phyloP scores from a whole-genome alignment of 64 coral and sea anemone species.

The Trachythela sp. region DNA sequence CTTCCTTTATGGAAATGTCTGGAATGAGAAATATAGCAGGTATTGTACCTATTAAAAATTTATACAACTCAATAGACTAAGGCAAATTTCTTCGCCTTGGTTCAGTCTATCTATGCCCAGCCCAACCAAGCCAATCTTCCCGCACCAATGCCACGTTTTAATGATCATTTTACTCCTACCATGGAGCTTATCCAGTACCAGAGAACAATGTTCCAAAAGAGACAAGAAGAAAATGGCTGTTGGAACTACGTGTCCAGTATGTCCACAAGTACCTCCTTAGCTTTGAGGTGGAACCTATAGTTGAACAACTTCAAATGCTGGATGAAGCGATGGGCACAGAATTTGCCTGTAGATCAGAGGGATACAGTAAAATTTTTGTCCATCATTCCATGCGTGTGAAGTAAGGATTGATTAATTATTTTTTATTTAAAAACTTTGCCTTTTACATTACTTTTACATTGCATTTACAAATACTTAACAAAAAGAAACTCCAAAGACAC shows the following conservation, averaged over 20 bases:
- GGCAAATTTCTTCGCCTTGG: background rate
- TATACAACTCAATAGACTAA: background rate
- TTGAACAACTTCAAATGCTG: background rate
- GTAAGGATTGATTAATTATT: background rate
- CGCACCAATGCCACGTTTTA: background rate
- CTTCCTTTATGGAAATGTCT: no score
- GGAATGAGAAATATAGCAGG: background rate
- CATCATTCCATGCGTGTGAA: background rate
- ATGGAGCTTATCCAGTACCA: background rate
- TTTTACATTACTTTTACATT: background rate
- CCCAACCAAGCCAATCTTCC: no score
- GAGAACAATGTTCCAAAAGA: background rate
- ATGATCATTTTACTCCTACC: background rate
- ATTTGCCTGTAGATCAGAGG: background rate
- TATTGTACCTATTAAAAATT: background rate
- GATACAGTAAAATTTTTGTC: background rate
- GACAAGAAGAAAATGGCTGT: slow-evolving; percentile 31
- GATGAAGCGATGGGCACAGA: background rate
- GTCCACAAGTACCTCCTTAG: slow-evolving; percentile 25
- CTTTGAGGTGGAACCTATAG: background rate
- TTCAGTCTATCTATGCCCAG: no score
- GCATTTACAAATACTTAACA: background rate
- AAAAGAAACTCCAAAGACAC: no score
- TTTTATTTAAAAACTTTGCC: background rate
- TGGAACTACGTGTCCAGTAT: background rate